Conservation (phyloP, 2,888 invertebrate species). For the Agrilus biguttatus region DNA sequence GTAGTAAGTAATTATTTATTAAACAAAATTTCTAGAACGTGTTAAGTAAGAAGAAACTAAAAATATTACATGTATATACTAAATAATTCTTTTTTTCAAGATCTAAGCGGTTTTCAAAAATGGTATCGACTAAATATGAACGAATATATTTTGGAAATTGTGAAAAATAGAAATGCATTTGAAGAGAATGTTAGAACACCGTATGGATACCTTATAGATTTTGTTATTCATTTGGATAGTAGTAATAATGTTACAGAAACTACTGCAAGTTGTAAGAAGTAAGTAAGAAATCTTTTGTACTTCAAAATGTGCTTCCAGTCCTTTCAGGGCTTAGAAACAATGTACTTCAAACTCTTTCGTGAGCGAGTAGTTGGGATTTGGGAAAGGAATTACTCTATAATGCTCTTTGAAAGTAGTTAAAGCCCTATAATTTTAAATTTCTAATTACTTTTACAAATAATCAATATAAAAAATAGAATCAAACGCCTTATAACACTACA, state of each 20-base stretch:
- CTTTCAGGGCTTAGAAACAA: too few relatives aligned
- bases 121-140: slow-evolving; percentile 9
- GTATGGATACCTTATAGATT: slow-evolving; percentile 34
- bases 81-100: not conserved
- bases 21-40: not conserved
- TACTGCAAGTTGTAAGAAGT: not conserved
- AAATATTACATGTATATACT: not conserved
- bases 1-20: not conserved
- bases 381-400: too few relatives aligned
- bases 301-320: too few relatives aligned
- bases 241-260: slow-evolving; percentile 11
- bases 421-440: too few relatives aligned
- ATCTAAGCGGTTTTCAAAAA: not conserved
- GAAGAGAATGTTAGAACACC: slow-evolving; percentile 25
- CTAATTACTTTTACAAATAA: too few relatives aligned
- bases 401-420: too few relatives aligned
- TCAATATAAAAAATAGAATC: too few relatives aligned
- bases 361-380: too few relatives aligned
- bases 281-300: not conserved
- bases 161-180: slow-evolving; percentile 17
- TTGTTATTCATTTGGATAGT: slow-evolving; percentile 20
- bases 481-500: too few relatives aligned
- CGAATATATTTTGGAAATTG: slow-evolving; percentile 18
- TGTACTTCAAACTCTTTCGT: too few relatives aligned
- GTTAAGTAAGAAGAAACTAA: too few relatives aligned